Evolutionary conservation across 2,113 vertebrate species (phyloP), one percentile per base, ranked within the genome.

Genomic region (Otolemur garnettii): DNA sequence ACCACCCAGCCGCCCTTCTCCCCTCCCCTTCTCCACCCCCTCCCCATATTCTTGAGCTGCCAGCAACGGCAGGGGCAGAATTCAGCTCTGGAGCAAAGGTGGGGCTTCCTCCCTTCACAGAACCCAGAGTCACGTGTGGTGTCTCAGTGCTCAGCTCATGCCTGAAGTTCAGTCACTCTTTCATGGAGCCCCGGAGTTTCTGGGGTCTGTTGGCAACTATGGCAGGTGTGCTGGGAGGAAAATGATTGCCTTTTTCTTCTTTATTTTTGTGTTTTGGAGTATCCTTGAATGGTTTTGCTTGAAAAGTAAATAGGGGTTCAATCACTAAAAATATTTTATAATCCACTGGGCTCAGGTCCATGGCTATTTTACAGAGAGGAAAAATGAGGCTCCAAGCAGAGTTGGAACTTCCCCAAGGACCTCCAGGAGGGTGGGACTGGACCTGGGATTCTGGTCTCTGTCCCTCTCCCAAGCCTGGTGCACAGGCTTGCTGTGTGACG

Each of bases 51-150:
- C n/a, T n/a, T n/a, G n/a, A n/a, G n/a, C n/a, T 53, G 35, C 38
- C 1, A 42, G 28, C 42, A 53, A 50, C 59, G 69, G 19, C 26
- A 21, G 1, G 17, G 62, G 33, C 28, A 53, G 38, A 64, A 57
- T 57, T 38, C 30, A 71, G 42, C 7, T 7, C 9, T 7, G 5
- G 30, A 10, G 6, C 26, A 21, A 57, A 74, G 74, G 35, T 71
- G 10, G 0, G n/a, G 13, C 60, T 28, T 28, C n/a, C n/a, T 26
- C 30, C 13, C 26, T 4, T 2, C 0, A 0, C 7, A 78, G 74
- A 45, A 15, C 78, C 53, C 35, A 19, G 28, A 18, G 26, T 11
- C 62, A 42, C 28, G 55, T 9, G 7, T 24, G 59, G 6, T 11
- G 7, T 30, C 72, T 84, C 64, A 33, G 1, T 7, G 19, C 11